Evolutionary conservation across 2,797 vertebrate genomes (phyloP).

Genomic region (Etheostoma perlongum): DNA sequence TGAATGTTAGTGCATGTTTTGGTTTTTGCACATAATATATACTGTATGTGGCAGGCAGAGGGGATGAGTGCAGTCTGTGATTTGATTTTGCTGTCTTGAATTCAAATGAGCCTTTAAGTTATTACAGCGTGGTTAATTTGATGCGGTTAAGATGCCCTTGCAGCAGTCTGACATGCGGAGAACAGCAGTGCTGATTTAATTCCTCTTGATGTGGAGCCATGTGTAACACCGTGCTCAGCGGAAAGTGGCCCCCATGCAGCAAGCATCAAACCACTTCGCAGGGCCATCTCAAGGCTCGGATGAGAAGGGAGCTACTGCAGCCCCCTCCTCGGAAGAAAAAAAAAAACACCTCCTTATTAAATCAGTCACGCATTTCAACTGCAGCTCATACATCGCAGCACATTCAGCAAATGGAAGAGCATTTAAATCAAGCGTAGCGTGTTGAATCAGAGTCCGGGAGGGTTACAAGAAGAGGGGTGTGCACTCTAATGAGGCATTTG

Average conservation of each 20-base stretch:
- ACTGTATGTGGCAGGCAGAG: background rate
- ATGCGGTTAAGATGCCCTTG: constrained; percentile 59
- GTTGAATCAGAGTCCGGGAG: constrained; percentile 36
- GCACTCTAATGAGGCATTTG: constrained; percentile 59
- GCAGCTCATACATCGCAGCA: constrained; percentile 59
- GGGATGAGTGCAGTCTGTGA: constrained; percentile 11
- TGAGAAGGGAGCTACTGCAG: constrained; percentile 41
- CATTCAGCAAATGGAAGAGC: constrained; percentile 62
- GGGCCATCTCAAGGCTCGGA: constrained; percentile 43
- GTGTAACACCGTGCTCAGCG: constrained; percentile 79
- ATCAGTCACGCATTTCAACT: constrained; percentile 74
- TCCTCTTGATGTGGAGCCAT: constrained; percentile 74
- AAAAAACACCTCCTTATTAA: constrained; percentile 64
- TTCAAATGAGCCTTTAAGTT: constrained; percentile 53
- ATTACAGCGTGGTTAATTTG: constrained; percentile 56
- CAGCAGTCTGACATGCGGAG: constrained; percentile 68
- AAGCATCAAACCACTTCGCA: constrained; percentile 51
- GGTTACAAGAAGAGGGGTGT: constrained; percentile 32
- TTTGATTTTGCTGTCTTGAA: constrained; percentile 43
- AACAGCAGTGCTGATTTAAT: constrained; percentile 73
- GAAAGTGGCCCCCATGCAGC: constrained; percentile 75
- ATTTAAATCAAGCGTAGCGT: constrained; percentile 50
- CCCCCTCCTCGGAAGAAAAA: constrained; percentile 36
- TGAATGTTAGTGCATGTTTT: constrained; percentile 14
- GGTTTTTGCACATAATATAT: constrained; percentile 7